Base-by-base conservation (phyloP, 2,888 invertebrate genomes). In the Resseliella maxima region DNA sequence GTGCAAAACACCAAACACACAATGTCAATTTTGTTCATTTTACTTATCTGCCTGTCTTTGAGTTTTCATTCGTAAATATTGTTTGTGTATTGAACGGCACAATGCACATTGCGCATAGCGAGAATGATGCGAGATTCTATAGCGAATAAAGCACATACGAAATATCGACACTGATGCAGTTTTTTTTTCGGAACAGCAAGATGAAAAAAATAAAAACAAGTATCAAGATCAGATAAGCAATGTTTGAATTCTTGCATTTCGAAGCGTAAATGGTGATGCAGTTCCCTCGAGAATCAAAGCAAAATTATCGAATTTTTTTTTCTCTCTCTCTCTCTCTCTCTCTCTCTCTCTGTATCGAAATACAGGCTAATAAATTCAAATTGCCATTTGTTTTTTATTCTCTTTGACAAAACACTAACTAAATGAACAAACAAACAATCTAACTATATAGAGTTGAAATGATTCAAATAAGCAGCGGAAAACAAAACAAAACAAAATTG, bases 161-260 rank as follows among this genome's bases (percentile, higher is more conserved):
- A 50, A 50, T 24, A 24, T 59, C 24, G 24, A 59, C 59, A 59
- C 24, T 59, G 59, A 59, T 59, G 59, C 59, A 50, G 21, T 50
- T 50, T 50, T 50, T 18, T 50, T 50, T 50, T 50, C 10, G 59
- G 18, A 50, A 50, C 46, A n/a, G n/a, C n/a, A n/a, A n/a, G n/a
- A n/a, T n/a, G n/a, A n/a, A n/a, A n/a, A n/a, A 41, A 8, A 41
- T 12, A 24, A 59, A 59, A 59, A 59, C 59, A 59, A 59, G 59
- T 59, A 59, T 59, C 59, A 59, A 59, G 59, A 59, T 59, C 59
- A 59, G 59, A 59, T 59, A 59, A 59, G 59, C n/a, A 2, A 59
- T 24, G 59, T 6, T 59, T 24, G 15, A 24, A 59, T 59, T n/a
- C 59, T 59, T 59, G 59, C 24, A 59, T 59, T 59, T 59, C n/a